phyloP scores from a whole-genome alignment of 2,888 invertebrate genomes.

The Anodontia alba region DNA sequence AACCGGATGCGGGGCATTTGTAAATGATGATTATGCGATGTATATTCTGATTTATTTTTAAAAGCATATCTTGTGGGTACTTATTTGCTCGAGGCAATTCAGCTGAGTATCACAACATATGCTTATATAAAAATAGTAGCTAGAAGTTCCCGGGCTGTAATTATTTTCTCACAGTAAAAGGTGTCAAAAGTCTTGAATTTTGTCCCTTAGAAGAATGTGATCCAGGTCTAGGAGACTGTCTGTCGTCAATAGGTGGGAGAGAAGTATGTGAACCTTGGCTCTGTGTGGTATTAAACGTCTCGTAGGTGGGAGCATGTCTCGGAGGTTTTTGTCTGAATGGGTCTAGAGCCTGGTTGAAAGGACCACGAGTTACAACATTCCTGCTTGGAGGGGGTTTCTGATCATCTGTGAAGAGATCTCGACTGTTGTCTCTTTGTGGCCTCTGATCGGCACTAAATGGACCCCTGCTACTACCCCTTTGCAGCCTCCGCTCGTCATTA shows the following conservation, averaged over 20 bases:
- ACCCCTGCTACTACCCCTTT: neutral
- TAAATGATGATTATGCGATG: too few relatives aligned
- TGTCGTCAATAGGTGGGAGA: neutral
- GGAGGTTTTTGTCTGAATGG: neutral
- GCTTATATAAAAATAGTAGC: too few relatives aligned
- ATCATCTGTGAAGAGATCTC: neutral
- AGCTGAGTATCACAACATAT: too few relatives aligned
- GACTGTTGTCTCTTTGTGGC: neutral
- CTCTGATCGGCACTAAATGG: neutral
- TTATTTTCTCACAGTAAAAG: neutral
- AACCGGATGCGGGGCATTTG: too few relatives aligned
- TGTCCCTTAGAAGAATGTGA: neutral
- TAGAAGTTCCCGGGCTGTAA: too few relatives aligned
- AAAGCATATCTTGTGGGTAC: too few relatives aligned
- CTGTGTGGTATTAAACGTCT: neutral
- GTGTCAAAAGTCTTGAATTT: neutral
- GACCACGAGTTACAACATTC: neutral
- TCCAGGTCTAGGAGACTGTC: neutral
- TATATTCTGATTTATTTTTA: too few relatives aligned
- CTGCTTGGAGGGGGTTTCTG: neutral
- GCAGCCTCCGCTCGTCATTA: neutral
- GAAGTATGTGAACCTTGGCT: neutral
- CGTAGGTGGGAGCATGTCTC: neutral
- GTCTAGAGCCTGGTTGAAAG: neutral
- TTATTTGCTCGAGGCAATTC: too few relatives aligned